Evolutionary conservation across 37 sponge, comb jelly and placozoan species (phyloP), one percentile per base, ranked within the genome.

Genomic region (Hexactinellida sp.): DNA sequence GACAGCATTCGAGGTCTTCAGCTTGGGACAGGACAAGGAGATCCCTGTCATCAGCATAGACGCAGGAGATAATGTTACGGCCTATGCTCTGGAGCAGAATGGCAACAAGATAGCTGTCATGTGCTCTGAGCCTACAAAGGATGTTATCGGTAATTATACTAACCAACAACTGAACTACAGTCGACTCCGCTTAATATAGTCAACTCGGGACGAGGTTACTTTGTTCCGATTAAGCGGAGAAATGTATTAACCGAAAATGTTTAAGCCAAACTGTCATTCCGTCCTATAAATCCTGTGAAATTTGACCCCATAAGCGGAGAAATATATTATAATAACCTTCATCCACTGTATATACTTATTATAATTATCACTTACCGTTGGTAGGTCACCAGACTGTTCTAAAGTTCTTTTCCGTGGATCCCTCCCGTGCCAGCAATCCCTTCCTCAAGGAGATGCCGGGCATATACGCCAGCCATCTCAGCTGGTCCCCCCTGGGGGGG

Each of bases 41-140:
- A 94, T 99, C 55, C 99, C 99, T 23, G 99, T 99, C 25, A 95
- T 96, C 55, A 92, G 93, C 84, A 89, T 99, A 47, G 99, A 99
- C 54, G 89, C 96, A 36, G 76, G 37, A 83, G 94, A 93, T 37
- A 86, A 89, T 24, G 88, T 95, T 0, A 55, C 90, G 5, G 82
- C 88, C 21, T 96, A 91, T 88, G 87, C 89, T 0, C 36, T 95
- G 90, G 99, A 99, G 55, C 97, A 96, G 9, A 35, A 88, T 84
- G 97, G 99, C 1, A 87, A 91, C 82, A 94, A 91, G 82, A 90
- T 99, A 37, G 94, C 90, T 38, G 86, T 94, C 10, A 88, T 99
- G 38, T 92, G 94, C 54, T 94, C 93, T 37, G 92, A 93, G 38
- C 92, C 89, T 36, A 89, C 93, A 13, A 63, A 63, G 13, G 76